Base-by-base conservation (phyloP, 37 sponge, comb jelly and placozoan genomes). In the Agelas oroides region DNA sequence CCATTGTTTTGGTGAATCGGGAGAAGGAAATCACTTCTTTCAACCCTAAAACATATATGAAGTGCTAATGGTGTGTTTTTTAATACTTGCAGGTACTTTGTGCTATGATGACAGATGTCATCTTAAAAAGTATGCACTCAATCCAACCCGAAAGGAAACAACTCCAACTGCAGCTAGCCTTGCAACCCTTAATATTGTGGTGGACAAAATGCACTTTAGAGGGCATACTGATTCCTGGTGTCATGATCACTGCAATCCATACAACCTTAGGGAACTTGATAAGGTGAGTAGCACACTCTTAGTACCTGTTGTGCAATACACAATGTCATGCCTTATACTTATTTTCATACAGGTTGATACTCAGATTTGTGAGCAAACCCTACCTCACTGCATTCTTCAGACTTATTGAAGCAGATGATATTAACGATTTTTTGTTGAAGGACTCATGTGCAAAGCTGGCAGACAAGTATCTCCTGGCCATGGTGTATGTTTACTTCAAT, bases 71-170 rank as follows among this genome's bases (percentile, higher is more conserved):
- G n/a, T n/a, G n/a, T n/a, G n/a, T n/a, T 24, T 16, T 65, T 24
- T 24, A 23, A 20, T 24, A 65, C 5, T 36, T 30, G 21, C 60
- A 87, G 75, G 73, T 59, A 25, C 34, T 53, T 17, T 78, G 5
- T 75, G 77, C 78, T 88, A 88, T 81, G 89, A 82, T 88, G 89
- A 84, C 53, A 69, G 75, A 1, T 84, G 85, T 34, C 85, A 83
- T 38, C 25, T 83, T 5, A 72, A 56, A 46, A 80, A 80, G 61
- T 81, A 65, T 60, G 70, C 82, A 24, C 18, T 16, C 1, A 79
- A 87, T 53, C 35, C 39, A 38, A 27, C 30, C 18, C 46, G 87
- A 79, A 2, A 16, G 21, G 25, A 71, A 15, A 30, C 71, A 0
- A 88, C 88, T 14, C 21, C 2, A 0, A 40, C 64, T 5, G 72